These are phyloP conservation scores for Mythimna impura DNA, from an alignment of 2,888 invertebrate genomes.

Conservation along the genomic window DNA sequence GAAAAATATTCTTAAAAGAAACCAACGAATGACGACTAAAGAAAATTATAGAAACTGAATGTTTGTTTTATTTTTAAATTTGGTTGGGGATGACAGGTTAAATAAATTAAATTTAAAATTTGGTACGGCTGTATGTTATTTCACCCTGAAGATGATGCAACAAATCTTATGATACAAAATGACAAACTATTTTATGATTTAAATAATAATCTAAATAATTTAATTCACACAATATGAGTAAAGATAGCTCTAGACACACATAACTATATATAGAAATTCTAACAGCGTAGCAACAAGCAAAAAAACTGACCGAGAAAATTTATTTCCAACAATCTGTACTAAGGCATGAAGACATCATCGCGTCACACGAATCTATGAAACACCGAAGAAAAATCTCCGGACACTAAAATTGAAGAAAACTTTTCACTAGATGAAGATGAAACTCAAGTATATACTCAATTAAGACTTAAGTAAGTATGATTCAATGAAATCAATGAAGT, in stretches of 20 bases:
- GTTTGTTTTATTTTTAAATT: slow-evolving; percentile 63
- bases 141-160: slow-evolving; percentile 12
- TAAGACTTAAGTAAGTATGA: slow-evolving; percentile 7
- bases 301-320: slow-evolving; percentile 22
- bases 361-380: slow-evolving; percentile 11
- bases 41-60: slow-evolving; percentile 59
- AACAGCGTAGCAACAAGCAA: slow-evolving; percentile 10
- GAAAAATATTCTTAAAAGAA: slow-evolving; percentile 63
- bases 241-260: neutral
- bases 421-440: neutral
- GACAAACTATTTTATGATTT: neutral
- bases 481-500: slow-evolving; percentile 10
- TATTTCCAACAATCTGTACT: slow-evolving; percentile 5
- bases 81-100: slow-evolving; percentile 46
- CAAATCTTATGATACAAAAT: neutral
- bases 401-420: neutral
- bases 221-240: neutral
- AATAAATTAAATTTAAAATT: slow-evolving; percentile 67
- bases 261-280: neutral
- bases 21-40: slow-evolving; percentile 59
- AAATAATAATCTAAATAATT: neutral
- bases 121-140: slow-evolving; percentile 59
- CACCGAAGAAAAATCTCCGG: slow-evolving; percentile 14
- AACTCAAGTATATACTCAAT: neutral
- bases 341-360: slow-evolving; percentile 7